phyloP scores from a whole-genome alignment of 2,888 invertebrate species.

The Ptychoptera albimana region DNA sequence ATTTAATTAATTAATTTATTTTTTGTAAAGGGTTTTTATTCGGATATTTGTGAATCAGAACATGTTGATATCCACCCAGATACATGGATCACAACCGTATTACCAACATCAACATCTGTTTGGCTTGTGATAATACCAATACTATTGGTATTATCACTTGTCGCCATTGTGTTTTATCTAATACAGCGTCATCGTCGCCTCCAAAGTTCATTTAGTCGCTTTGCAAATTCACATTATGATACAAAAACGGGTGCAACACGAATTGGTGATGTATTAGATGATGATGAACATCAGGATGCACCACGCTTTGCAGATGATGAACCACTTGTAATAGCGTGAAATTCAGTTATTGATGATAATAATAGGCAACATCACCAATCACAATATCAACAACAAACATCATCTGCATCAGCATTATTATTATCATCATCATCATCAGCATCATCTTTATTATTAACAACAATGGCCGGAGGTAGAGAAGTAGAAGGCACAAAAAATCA shows the following conservation, averaged over 20 bases:
- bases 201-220: constrained; percentile 61
- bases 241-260: constrained; percentile 75
- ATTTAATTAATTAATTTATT: constrained; percentile 1
- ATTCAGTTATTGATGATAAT: neutral
- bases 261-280: constrained; percentile 57
- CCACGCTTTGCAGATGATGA: constrained; percentile 88
- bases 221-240: constrained; percentile 74
- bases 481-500: too few relatives aligned
- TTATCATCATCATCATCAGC: too few relatives aligned
- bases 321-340: constrained; percentile 77
- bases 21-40: constrained; percentile 15
- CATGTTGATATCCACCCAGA: constrained; percentile 13
- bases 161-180: constrained; percentile 42
- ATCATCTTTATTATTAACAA: too few relatives aligned
- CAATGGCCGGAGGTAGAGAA: too few relatives aligned
- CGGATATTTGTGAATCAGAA: constrained; percentile 16
- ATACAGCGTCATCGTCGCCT: constrained; percentile 54
- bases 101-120: constrained; percentile 13
- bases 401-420: too few relatives aligned
- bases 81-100: constrained; percentile 12
- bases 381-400: too few relatives aligned
- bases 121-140: constrained; percentile 40
- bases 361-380: too few relatives aligned
- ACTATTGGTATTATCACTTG: constrained; percentile 34
- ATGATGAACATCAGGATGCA: constrained; percentile 66